Evolutionary conservation across 2,113 vertebrate genomes (phyloP).

Genomic region (Perognathus longimembris): DNA sequence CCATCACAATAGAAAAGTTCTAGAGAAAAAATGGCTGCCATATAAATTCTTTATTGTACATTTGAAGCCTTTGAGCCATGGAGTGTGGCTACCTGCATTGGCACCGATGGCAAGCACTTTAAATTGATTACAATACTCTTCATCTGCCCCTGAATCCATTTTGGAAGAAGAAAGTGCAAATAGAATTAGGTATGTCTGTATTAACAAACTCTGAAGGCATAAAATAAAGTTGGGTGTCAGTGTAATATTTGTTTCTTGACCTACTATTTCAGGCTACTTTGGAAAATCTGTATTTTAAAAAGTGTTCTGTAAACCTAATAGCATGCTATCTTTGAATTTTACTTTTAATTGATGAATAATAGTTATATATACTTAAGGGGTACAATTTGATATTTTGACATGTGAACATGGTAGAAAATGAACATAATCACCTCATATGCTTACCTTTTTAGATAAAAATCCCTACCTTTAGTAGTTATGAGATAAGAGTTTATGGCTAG

Average conservation of each 20-base stretch:
- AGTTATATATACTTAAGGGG: background rate
- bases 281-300: slow-evolving; percentile 11
- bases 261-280: slow-evolving; percentile 22
- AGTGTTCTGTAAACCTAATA: slow-evolving; percentile 24
- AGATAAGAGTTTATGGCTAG: too few species aligned
- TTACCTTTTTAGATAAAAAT: background rate
- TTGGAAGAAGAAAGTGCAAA: background rate
- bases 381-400: background rate
- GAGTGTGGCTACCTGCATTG: background rate
- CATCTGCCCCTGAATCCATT: background rate
- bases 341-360: background rate
- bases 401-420: background rate
- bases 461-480: background rate
- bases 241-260: slow-evolving; percentile 14
- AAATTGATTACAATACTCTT: background rate
- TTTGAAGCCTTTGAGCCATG: slow-evolving; percentile 42
- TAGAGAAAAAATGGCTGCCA: background rate
- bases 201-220: background rate
- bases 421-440: background rate
- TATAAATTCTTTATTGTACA: background rate
- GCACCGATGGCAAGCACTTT: slow-evolving; percentile 5
- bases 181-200: background rate
- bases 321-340: background rate
- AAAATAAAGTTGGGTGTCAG: background rate
- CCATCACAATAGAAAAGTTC: background rate